Base-by-base conservation (phyloP, 2,113 vertebrate genomes). In the Todiramphus saurophagus region DNA sequence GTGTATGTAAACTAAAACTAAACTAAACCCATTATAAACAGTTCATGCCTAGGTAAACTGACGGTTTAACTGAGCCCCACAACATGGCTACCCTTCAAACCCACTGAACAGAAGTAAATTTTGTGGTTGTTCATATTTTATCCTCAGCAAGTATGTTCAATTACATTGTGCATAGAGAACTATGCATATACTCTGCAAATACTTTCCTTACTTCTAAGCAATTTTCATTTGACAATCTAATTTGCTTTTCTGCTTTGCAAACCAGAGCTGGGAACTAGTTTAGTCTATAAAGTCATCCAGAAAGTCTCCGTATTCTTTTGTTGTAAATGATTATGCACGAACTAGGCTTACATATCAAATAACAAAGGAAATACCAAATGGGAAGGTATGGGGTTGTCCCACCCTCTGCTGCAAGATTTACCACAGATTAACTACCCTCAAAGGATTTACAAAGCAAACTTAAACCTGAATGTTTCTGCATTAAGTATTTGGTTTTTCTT, bases 281-380 rank as follows among this genome's bases (percentile, higher is more conserved):
- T 55, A 59, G 53, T 82, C 86, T 75, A 85, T 78, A 91, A 95
- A 93, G 60, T 76, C 73, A 53, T 75, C 69, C 83, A 82, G 67
- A 90, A 91, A 94, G 88, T 43, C 75, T 91, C 58, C 51, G 41
- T 1, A 82, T 68, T 63, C 70, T 87, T 86, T 41, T 53, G 41
- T 94, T 95, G 95, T 92, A 94, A 96, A 84, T 89, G 87, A 89
- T 75, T 93, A 85, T 90, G 83, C 86, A 86, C 58, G 80, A 95
- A 94, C 58, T 39, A 53, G 72, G 58, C 83, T 67, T 77, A 44
- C 7, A 33, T 84, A 96, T 96, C 87, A 78, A 89, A 83, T 90
- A 93, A 91, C 91, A 87, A 86, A 94, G 89, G 37, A 86, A 93
- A 94, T 92, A 72, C 87, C 95, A 96, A 83, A 70, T 48, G 83